These are phyloP conservation scores for Cyanoramphus novaezelandiae DNA, from an alignment of 2,113 vertebrate genomes.

Conservation along the genomic window DNA sequence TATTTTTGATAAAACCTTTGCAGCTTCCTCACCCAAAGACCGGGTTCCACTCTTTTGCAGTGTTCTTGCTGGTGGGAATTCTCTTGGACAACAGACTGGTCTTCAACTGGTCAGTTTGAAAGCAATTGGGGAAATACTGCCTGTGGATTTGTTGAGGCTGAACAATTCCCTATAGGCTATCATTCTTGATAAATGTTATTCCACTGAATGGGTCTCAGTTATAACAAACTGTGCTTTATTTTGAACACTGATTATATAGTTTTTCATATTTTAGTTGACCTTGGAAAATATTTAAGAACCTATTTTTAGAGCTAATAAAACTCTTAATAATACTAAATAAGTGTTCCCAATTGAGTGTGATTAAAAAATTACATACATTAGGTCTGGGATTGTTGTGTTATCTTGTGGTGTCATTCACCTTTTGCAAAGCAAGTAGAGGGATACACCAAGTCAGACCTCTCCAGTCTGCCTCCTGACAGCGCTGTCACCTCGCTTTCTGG, in stretches of 20 bases:
- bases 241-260: constrained; percentile 32
- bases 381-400: neutral
- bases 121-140: neutral
- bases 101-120: neutral
- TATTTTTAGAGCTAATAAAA: constrained; percentile 66
- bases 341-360: neutral
- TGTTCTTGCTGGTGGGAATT: neutral
- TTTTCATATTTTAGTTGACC: constrained; percentile 39
- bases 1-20: neutral
- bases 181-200: neutral
- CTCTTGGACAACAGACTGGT: neutral
- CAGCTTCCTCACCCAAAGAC: neutral
- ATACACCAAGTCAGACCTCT: neutral
- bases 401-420: neutral
- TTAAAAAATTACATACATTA: neutral
- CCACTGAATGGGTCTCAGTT: constrained; percentile 43
- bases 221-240: constrained; percentile 54
- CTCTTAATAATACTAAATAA: constrained; percentile 30
- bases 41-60: accelerated
- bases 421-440: neutral
- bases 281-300: constrained; percentile 51
- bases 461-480: neutral
- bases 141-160: neutral
- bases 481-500: neutral
- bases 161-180: neutral